phyloP scores from a whole-genome alignment of 1,140 invertebrate species.

The Linepithema humile region DNA sequence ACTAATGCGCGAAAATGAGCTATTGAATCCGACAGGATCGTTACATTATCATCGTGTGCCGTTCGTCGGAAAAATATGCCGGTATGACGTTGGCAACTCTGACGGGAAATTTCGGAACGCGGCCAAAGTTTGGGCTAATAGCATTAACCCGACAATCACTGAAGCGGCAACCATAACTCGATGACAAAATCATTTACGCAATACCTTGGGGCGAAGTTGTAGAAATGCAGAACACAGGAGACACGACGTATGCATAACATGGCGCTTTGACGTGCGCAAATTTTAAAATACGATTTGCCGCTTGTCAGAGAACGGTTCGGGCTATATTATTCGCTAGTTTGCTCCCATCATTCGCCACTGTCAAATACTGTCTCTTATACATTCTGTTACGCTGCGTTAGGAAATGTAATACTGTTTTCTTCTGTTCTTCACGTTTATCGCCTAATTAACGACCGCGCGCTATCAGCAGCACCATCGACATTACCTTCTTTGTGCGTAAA shows the following conservation, averaged over 20 bases:
- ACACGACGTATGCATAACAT: neutral
- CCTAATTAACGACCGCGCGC: neutral
- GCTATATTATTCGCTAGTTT: neutral
- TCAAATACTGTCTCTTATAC: neutral
- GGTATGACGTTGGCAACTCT: neutral
- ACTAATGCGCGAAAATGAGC: constrained; percentile 3
- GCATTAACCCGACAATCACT: constrained; percentile 30
- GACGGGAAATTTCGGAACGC: constrained; percentile 24
- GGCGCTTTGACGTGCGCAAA: neutral
- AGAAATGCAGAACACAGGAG: neutral
- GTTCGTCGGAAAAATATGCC: neutral
- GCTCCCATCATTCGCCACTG: neutral
- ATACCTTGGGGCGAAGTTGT: constrained; percentile 22
- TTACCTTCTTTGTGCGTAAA: constrained; percentile 14
- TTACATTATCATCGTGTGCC: constrained; percentile 2
- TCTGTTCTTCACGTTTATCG: neutral
- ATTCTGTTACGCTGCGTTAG: neutral
- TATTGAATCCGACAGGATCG: constrained; percentile 3
- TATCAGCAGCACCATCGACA: constrained; percentile 10
- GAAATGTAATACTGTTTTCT: neutral
- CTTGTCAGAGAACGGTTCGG: neutral
- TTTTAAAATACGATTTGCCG: constrained; percentile 20
- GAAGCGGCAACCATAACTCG: constrained; percentile 31
- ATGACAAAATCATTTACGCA: constrained; percentile 40
- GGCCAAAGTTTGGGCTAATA: constrained; percentile 20